A percentile compares a stretch with the other conserved stretches of the same genome.
Evolutionary conservation across 1,140 invertebrate genomes (phyloP).

Genomic region (Drosophila repleta): DNA sequence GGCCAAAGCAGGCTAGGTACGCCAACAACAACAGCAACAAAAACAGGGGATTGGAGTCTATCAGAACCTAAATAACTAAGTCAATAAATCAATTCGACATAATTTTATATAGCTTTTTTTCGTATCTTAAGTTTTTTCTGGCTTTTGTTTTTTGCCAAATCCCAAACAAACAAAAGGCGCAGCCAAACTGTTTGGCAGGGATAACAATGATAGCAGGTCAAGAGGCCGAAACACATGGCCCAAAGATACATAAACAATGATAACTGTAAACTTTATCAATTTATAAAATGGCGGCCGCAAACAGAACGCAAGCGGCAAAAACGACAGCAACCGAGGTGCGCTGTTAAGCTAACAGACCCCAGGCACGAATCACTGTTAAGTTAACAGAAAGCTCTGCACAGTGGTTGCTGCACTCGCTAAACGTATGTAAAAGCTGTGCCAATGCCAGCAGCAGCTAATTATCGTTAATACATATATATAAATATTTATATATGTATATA

Average conservation of each 20-base stretch:
- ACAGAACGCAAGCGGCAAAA: conserved; percentile 13
- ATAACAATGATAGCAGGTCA: conserved; percentile 61
- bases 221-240: conserved; percentile 41
- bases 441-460: not conserved
- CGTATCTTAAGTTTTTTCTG: conserved; percentile 59
- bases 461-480: not conserved
- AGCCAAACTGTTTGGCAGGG: conserved; percentile 56
- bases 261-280: conserved; percentile 80
- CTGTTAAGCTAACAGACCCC: conserved; percentile 17
- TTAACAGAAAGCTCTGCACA: conserved; percentile 19
- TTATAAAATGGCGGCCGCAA: conserved; percentile 67
- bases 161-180: conserved; percentile 71
- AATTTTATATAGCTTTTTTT: conserved; percentile 71
- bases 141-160: conserved; percentile 52
- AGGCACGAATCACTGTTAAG: conserved; percentile 17
- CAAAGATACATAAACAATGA: conserved; percentile 79
- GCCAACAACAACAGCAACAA: conserved; percentile 24
- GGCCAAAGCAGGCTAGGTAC: conserved; percentile 12
- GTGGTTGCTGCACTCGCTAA: conserved; percentile 29
- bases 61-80: conserved; percentile 79
- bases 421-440: conserved; percentile 12
- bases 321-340: not conserved
- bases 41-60: conserved; percentile 51
- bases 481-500: not conserved
- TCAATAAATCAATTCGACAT: conserved; percentile 82